Percentiles rank a stretch among this genome's conserved stretches.
Evolutionary conservation across 2,113 vertebrate genomes (phyloP).

Genomic region (Grus americana): DNA sequence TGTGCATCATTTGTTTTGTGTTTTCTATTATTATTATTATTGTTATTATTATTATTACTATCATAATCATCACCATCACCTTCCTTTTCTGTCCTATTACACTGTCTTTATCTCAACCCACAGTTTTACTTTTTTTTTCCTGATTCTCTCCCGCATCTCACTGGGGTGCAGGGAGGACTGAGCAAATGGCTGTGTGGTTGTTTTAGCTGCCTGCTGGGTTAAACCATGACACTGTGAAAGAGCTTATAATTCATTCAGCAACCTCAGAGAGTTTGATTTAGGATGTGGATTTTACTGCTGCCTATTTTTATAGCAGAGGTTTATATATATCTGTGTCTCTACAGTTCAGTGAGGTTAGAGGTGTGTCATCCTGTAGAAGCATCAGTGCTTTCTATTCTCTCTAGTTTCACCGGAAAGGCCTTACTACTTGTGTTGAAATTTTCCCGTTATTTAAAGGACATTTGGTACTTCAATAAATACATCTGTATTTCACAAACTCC

Average conservation of each 20-base stretch:
- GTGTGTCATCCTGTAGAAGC: not conserved
- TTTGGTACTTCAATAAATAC: not conserved
- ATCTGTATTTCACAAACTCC: not conserved
- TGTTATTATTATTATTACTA: no score
- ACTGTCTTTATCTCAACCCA: no score
- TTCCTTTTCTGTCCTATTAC: no score
- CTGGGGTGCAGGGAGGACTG: no score
- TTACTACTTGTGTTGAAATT: not conserved
- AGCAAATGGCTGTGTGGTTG: no score
- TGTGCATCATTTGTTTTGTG: no score
- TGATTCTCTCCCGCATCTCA: no score
- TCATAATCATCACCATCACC: no score
- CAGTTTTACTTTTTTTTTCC: no score
- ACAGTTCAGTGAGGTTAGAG: not conserved
- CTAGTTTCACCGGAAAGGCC: not conserved
- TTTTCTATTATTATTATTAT: no score
- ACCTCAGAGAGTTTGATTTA: conserved; percentile 13
- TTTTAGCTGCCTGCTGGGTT: no score
- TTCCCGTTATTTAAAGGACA: not conserved
- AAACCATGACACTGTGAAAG: not conserved
- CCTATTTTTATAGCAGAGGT: not conserved
- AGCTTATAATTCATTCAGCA: not conserved
- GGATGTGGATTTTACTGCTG: not conserved
- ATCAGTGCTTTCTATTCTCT: not conserved
- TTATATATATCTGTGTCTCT: not conserved